phyloP scores from a whole-genome alignment of 2,888 invertebrate species.

The Ichneumon xanthorius region DNA sequence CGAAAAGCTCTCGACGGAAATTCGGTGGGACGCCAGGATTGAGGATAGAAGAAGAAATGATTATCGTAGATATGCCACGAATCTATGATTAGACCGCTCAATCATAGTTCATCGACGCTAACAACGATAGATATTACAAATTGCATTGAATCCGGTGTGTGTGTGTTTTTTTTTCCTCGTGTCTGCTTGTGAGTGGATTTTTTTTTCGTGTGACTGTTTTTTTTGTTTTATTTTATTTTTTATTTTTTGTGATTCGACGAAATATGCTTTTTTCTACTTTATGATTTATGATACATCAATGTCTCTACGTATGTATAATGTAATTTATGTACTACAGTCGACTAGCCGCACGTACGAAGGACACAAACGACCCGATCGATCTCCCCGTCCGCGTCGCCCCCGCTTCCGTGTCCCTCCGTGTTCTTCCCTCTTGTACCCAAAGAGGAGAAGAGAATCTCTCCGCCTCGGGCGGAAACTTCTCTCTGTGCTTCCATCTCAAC shows the following conservation, averaged over 20 bases:
- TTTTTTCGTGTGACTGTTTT: not conserved
- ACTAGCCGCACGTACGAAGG: constrained; percentile 61
- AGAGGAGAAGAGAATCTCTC: constrained; percentile 3
- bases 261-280: constrained; percentile 36
- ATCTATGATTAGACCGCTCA: constrained; percentile 63
- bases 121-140: constrained; percentile 52
- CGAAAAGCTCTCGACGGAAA: constrained; percentile 42
- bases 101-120: constrained; percentile 61
- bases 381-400: constrained; percentile 13
- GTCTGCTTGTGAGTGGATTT: not conserved
- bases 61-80: constrained; percentile 47
- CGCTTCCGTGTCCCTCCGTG: not conserved
- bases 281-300: constrained; percentile 64
- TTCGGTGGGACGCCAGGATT: constrained; percentile 40
- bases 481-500: constrained; percentile 56
- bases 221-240: constrained; percentile 1
- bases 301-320: constrained; percentile 58
- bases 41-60: constrained; percentile 10
- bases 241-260: not conserved
- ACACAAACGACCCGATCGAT: constrained; percentile 37
- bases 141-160: constrained; percentile 46
- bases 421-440: constrained; percentile 7
- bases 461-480: constrained; percentile 25
- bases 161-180: constrained; percentile 12
- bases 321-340: constrained; percentile 52